Conservation (phyloP, 2,797 vertebrate genomes). For the Pangasius krempfi region DNA sequence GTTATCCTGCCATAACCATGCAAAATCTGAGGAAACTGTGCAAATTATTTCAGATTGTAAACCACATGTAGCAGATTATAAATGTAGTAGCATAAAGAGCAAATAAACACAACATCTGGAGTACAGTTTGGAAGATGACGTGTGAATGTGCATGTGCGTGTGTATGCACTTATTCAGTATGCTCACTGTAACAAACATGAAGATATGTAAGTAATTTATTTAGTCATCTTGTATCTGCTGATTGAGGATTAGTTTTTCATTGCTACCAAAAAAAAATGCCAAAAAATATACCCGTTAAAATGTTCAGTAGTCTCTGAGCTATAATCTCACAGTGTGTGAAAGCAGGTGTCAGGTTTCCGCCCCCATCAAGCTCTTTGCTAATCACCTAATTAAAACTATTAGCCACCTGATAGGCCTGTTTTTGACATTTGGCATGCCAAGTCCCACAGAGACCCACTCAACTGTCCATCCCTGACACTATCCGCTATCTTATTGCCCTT, state of each 20-base stretch:
- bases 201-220: conserved; percentile 5
- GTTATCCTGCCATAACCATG: not conserved
- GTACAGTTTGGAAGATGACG: not conserved
- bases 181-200: not conserved
- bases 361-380: conserved; percentile 53
- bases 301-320: conserved; percentile 26
- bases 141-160: not conserved
- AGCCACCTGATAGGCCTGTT: conserved; percentile 51
- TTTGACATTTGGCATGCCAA: conserved; percentile 55
- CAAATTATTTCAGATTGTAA: not conserved
- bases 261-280: not conserved
- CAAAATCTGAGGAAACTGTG: not conserved
- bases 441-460: conserved; percentile 42
- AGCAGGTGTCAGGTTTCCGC: conserved; percentile 57
- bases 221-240: not conserved
- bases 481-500: conserved; percentile 35
- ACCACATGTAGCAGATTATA: not conserved
- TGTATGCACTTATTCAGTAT: not conserved
- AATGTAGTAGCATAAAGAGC: not conserved
- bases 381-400: conserved; percentile 62
- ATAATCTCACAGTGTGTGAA: conserved; percentile 50
- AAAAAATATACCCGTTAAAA: not conserved
- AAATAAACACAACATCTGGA: conserved; percentile 14
- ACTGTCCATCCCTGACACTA: conserved; percentile 41
- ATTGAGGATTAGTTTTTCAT: not conserved